These are phyloP conservation scores for Seira musarum DNA, from an alignment of 2,888 invertebrate species.

Conservation along the genomic window DNA sequence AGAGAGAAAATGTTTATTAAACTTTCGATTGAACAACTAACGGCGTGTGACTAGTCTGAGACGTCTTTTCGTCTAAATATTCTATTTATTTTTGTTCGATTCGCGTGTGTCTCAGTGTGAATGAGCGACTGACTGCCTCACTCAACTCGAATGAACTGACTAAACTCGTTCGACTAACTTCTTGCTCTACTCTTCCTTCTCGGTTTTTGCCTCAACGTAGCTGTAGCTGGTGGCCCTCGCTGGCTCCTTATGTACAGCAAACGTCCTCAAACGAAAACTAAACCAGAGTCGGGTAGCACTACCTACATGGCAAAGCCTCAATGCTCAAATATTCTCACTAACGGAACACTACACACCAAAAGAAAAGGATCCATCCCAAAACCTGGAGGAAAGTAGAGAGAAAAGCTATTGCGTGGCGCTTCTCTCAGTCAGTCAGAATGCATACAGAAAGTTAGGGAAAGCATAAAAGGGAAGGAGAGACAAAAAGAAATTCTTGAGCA, in stretches of 20 bases:
- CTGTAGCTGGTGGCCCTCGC: background rate
- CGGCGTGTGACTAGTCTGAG: conserved; percentile 21
- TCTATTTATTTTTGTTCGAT: background rate
- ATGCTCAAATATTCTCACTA: background rate
- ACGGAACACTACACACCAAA: background rate
- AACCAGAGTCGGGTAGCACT: conserved; percentile 6
- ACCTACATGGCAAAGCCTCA: background rate
- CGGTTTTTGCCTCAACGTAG: background rate
- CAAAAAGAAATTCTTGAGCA: conserved; percentile 15
- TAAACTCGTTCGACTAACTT: conserved; percentile 36
- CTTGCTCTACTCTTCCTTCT: conserved; percentile 26
- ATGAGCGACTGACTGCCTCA: conserved; percentile 34
- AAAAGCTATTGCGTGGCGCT: conserved; percentile 45
- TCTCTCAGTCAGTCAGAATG: conserved; percentile 11
- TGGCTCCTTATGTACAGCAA: conserved; percentile 36
- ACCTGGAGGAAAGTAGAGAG: background rate
- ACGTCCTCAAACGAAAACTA: background rate
- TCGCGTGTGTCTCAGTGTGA: conserved; percentile 1
- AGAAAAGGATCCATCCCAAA: conserved; percentile 10
- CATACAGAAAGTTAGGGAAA: conserved; percentile 29
- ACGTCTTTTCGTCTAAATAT: conserved; percentile 38
- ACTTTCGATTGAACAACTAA: background rate
- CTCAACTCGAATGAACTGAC: conserved; percentile 49
- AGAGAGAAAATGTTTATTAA: conserved; percentile 16
- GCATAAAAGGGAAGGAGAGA: conserved; percentile 32